phyloP scores from a whole-genome alignment of 2,888 invertebrate genomes.

The Pomacea canaliculata region DNA sequence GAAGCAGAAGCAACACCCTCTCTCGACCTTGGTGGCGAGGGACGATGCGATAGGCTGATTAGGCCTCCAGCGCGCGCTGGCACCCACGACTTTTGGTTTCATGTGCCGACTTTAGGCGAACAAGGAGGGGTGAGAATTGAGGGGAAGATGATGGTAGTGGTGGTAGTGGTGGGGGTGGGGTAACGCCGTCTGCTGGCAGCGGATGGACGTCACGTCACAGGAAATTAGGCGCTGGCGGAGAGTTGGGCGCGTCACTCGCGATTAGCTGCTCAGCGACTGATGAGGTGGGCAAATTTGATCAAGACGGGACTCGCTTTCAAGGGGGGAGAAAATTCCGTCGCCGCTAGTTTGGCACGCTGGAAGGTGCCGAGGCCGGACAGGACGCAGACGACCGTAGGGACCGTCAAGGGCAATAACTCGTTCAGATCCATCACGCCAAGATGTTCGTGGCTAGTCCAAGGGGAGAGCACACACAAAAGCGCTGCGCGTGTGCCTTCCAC shows the following conservation, averaged over 20 bases:
- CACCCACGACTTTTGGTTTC: no score
- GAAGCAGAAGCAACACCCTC: no score
- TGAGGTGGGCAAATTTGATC: constrained; percentile 27
- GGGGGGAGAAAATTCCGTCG: constrained; percentile 3
- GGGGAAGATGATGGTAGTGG: neutral
- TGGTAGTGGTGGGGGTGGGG: neutral
- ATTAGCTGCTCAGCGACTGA: constrained; percentile 19
- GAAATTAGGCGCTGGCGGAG: neutral
- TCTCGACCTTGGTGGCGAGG: no score
- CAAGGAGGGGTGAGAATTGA: neutral
- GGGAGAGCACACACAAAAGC: neutral
- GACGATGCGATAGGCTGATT: no score
- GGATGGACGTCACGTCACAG: constrained; percentile 1
- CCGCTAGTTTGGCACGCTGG: constrained; percentile 12
- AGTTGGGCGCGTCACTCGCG: constrained; percentile 15
- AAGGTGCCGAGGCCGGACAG: constrained; percentile 13
- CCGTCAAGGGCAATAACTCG: constrained; percentile 14
- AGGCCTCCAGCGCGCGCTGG: no score
- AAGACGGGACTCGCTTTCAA: constrained; percentile 18
- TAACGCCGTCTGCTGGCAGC: neutral
- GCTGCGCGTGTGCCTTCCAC: no score
- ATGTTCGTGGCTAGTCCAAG: neutral
- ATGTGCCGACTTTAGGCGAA: neutral
- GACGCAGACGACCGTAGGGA: constrained; percentile 10
- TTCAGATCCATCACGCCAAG: constrained; percentile 7